Percentiles rank a stretch among this genome's conserved stretches.
Evolutionary conservation across 1,140 invertebrate genomes (phyloP).

Genomic region (Wasmannia auropunctata): DNA sequence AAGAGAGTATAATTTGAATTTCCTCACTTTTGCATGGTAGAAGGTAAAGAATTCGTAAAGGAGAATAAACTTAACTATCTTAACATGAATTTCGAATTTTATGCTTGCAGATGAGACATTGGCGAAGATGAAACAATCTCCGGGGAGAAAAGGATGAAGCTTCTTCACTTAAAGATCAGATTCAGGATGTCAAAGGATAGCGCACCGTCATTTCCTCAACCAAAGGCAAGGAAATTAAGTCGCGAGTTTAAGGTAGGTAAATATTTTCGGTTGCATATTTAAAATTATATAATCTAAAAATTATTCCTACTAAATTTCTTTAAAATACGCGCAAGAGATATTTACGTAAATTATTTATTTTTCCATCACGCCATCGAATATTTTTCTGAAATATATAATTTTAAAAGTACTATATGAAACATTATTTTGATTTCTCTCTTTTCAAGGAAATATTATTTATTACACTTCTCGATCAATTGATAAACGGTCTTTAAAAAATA

Average conservation of each 20-base stretch:
- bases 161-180: conserved; percentile 53
- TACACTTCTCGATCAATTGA: background rate
- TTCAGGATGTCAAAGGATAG: conserved; percentile 58
- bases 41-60: background rate
- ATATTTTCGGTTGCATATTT: background rate
- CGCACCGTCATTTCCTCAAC: conserved; percentile 29
- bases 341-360: background rate
- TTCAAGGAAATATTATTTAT: background rate
- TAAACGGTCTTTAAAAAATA: background rate
- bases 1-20: background rate
- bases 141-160: conserved; percentile 34
- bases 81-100: conserved; percentile 32
- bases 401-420: background rate
- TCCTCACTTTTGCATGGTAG: background rate
- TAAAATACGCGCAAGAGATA: background rate
- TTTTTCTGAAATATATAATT: background rate
- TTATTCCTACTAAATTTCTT: background rate
- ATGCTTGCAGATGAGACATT: conserved; percentile 29
- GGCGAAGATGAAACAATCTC: conserved; percentile 45
- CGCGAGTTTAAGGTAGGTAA: conserved; percentile 32
- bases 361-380: background rate
- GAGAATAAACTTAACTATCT: background rate
- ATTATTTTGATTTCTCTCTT: background rate
- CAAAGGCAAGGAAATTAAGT: conserved; percentile 42
- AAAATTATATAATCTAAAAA: background rate